A percentile compares a stretch with the other conserved stretches of the same genome.
phyloP scores from a whole-genome alignment of 1,140 invertebrate species.

The Aphelinus atriplicis region DNA sequence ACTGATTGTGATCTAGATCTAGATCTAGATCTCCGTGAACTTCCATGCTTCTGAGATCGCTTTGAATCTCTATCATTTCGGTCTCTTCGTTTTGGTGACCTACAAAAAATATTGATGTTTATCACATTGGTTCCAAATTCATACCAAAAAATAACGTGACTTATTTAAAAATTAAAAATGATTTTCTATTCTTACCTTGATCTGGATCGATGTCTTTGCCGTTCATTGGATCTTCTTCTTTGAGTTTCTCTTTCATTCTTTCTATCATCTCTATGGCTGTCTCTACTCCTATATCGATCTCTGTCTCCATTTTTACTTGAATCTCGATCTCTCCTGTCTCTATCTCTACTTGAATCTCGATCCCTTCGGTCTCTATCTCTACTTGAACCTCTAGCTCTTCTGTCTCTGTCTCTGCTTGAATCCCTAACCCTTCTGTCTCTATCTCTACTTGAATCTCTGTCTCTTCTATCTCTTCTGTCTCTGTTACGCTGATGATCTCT shows the following conservation, averaged over 20 bases:
- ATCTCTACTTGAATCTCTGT: conserved; percentile 57
- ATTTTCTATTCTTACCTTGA: conserved; percentile 25
- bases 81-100: conserved; percentile 47
- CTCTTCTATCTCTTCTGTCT: conserved; percentile 42
- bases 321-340: conserved; percentile 51
- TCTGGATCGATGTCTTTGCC: conserved; percentile 52
- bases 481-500: conserved; percentile 1
- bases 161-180: too few species aligned
- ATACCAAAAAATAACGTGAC: too few species aligned
- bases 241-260: conserved; percentile 8
- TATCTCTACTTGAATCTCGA: conserved; percentile 51
- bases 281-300: conserved; percentile 41
- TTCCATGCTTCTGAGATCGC: conserved; percentile 40
- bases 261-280: conserved; percentile 36
- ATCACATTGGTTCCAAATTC: too few species aligned
- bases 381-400: conserved; percentile 58
- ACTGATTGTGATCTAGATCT: conserved; percentile 49
- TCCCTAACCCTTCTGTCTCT: conserved; percentile 50
- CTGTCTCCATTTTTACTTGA: conserved; percentile 48
- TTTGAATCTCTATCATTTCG: conserved; percentile 43
- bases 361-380: conserved; percentile 51
- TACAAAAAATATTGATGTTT: too few species aligned
- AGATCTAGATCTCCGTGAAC: conserved; percentile 55
- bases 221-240: conserved; percentile 48
- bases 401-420: conserved; percentile 51